A percentile compares a stretch with the other conserved stretches of the same genome.
These are phyloP conservation scores for Leptopilina boulardi DNA, from an alignment of 1,140 invertebrate genomes.

Conservation along the genomic window DNA sequence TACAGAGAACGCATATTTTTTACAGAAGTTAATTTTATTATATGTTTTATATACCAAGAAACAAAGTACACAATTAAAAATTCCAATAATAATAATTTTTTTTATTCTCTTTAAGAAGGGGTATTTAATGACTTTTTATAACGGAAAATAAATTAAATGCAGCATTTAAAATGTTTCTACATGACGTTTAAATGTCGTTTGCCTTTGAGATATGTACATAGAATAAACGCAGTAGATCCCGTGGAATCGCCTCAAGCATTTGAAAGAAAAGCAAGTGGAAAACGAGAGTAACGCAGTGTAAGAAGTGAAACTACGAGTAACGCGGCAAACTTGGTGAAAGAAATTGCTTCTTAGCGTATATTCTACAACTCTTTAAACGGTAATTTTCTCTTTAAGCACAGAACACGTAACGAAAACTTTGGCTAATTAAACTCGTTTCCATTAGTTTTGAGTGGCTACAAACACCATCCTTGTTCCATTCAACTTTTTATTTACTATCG, in stretches of 20 bases:
- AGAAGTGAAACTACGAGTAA: slow-evolving; percentile 45
- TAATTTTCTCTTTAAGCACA: slow-evolving; percentile 7
- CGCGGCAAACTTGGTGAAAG: slow-evolving; percentile 9
- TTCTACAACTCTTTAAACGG: slow-evolving; percentile 4
- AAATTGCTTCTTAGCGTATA: slow-evolving; percentile 8
- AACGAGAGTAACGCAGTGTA: slow-evolving; percentile 24
- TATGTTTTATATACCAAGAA: too few species aligned
- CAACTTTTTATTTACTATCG: background rate
- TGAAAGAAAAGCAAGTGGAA: slow-evolving; percentile 4
- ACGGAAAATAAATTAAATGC: background rate
- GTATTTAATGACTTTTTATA: background rate
- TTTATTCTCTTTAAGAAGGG: background rate
- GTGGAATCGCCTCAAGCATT: background rate
- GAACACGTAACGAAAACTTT: slow-evolving; percentile 12
- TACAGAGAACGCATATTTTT: background rate
- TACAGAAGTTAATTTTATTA: background rate
- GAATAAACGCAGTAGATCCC: background rate
- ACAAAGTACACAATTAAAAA: background rate
- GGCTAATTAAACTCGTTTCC: slow-evolving; percentile 17
- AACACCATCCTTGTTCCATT: background rate
- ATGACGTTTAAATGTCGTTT: background rate
- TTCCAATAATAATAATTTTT: background rate
- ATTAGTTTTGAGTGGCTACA: background rate
- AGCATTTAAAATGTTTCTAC: background rate
- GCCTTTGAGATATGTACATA: background rate